A percentile compares a stretch with the other conserved stretches of the same genome.
Conservation (phyloP, 2,797 vertebrate genomes). For the Brachyrhaphis roseni region DNA sequence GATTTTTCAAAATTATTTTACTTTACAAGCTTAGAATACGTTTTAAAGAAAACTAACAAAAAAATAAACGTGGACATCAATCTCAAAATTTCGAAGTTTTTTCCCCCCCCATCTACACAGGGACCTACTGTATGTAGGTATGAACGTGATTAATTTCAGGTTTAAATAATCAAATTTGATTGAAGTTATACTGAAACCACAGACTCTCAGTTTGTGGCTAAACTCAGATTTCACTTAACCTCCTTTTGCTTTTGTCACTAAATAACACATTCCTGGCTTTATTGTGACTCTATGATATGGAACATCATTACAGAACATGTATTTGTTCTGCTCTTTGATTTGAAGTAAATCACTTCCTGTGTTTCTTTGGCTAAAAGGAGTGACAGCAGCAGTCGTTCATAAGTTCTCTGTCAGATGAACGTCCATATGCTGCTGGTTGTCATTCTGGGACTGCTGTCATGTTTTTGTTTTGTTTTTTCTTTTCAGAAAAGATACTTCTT, state of each 20-base stretch:
- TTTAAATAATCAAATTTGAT: neutral
- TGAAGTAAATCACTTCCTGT: neutral
- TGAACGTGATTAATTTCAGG: neutral
- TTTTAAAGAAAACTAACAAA: too few relatives aligned
- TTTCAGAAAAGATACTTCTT: neutral
- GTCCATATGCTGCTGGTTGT: neutral
- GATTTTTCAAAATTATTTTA: too few relatives aligned
- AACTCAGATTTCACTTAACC: neutral
- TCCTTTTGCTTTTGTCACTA: neutral
- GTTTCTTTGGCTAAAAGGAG: neutral
- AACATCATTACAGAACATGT: neutral
- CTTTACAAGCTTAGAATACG: too few relatives aligned
- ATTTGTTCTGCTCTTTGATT: neutral
- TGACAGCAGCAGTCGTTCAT: neutral
- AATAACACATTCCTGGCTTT: neutral
- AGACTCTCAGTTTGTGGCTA: neutral
- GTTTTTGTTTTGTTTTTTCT: neutral
- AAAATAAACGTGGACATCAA: too few relatives aligned
- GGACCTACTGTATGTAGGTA: neutral
- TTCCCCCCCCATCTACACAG: too few relatives aligned
- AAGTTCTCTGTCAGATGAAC: neutral
- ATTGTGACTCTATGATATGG: neutral
- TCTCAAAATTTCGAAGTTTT: accelerated
- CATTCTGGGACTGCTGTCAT: neutral
- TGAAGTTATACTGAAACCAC: neutral